Percentiles rank a stretch among this genome's conserved stretches.
phyloP scores from a whole-genome alignment of 2,113 vertebrate genomes.

The Austrofundulus limnaeus region DNA sequence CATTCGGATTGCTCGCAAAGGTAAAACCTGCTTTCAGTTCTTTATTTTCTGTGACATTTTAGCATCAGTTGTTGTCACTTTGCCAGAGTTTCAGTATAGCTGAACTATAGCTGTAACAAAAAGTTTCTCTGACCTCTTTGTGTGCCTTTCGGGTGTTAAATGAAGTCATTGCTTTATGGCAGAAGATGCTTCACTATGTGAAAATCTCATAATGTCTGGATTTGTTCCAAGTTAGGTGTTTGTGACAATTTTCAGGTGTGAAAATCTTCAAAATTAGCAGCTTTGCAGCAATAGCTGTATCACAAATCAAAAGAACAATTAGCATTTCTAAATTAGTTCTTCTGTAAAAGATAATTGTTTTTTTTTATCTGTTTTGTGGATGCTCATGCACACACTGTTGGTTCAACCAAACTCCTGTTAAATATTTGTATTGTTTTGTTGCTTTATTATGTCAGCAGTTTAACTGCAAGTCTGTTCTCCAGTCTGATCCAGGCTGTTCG shows the following conservation, averaged over 20 bases:
- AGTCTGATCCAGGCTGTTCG: not conserved
- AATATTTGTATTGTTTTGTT: no score
- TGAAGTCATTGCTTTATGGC: not conserved
- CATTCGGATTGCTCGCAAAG: slow-evolving; percentile 92
- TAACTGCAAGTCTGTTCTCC: not conserved
- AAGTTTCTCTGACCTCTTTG: not conserved
- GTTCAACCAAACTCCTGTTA: no score
- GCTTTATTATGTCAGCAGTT: not conserved
- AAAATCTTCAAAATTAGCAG: no score
- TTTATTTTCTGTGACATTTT: not conserved
- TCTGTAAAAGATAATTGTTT: no score
- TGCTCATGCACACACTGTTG: no score
- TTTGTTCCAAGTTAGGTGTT: not conserved
- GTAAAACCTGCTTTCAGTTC: slow-evolving; percentile 69
- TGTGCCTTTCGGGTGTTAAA: not conserved
- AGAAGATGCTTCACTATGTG: not conserved
- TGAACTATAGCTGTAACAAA: not conserved
- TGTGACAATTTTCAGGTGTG: not conserved
- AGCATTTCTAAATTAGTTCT: no score
- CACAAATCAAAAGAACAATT: no score
- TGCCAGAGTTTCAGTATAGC: not conserved
- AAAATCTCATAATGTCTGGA: no score
- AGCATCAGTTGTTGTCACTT: slow-evolving; percentile 1
- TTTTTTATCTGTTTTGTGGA: no score
- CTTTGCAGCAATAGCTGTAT: no score